Evolutionary conservation across 2,113 vertebrate species (phyloP), one percentile per base, ranked within the genome.

Genomic region (Grammomys dolichurus): DNA sequence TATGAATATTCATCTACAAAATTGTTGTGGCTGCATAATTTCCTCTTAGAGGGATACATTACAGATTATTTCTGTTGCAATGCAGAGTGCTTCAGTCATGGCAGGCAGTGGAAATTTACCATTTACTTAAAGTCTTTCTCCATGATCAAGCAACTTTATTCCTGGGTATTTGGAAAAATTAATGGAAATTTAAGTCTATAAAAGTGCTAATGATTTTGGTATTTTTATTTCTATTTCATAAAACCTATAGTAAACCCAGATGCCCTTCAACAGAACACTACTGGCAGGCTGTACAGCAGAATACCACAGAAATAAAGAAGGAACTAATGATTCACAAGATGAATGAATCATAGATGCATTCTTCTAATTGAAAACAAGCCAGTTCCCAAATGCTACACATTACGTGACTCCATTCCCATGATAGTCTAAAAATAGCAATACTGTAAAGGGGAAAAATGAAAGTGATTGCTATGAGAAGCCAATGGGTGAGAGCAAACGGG

Each of bases 1-100:
- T 43, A 75, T 81, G 46, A 93, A 3, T 91, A 91, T 75, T 89
- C 77, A 94, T 76, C 26, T 80, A n/a, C 7, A 73, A 60, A 78
- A 77, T 84, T 77, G 67, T 89, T 76, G 28, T 91, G 48, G 40
- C 40, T 63, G 13, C 67, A 58, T 67, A 40, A 89, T 89, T 76
- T 48, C 33, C 48, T 73, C 85, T 77, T 84, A 76, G 87, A 51
- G 75, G 46, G 69, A 76, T 84, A 58, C 48, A 72, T 72, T n/a
- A 72, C 33, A 70, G 65, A 72, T 70, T 70, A 36, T 82, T 91
- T 82, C 69, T 84, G 28, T 89, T 70, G 20, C 2, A 75, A 51
- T 69, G 51, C 4, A 58, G 19, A 81, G 43, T 90, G 58, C 7
- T 56, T n/a, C 17, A 56, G 51, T 93, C n/a, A 46, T 63, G 72